phyloP scores from a whole-genome alignment of 92 coral and sea anemone species.

The Plumapathes pennacea region DNA sequence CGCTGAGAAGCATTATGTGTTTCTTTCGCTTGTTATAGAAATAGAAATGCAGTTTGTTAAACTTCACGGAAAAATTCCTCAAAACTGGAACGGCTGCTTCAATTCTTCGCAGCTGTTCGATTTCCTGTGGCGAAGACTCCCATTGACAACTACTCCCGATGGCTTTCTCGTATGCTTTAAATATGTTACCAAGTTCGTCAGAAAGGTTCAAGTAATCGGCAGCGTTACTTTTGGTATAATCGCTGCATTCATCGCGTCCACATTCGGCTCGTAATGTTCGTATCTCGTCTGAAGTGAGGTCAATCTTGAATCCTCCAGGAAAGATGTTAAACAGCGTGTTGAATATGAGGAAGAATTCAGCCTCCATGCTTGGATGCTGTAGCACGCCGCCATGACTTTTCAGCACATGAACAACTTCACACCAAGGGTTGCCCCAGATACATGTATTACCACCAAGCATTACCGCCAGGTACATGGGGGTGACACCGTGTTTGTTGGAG shows the following conservation, averaged over 20 bases:
- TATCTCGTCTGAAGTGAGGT: slow-evolving; percentile 2
- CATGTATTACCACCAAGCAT: slow-evolving; percentile 7
- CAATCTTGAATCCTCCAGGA: background rate
- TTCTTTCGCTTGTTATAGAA: background rate
- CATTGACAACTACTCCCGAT: too few relatives aligned
- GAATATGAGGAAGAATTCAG: slow-evolving; percentile 29
- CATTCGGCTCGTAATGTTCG: background rate
- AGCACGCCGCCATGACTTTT: slow-evolving; percentile 12
- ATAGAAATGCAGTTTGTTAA: background rate
- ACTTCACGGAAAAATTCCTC: too few relatives aligned
- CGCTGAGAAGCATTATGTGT: background rate
- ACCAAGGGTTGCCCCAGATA: slow-evolving; percentile 33
- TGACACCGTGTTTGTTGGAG: slow-evolving; percentile 42
- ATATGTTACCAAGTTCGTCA: background rate
- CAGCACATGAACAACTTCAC: slow-evolving; percentile 29
- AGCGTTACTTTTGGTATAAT: background rate
- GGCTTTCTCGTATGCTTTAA: background rate
- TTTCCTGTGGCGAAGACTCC: background rate
- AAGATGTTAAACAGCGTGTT: slow-evolving; percentile 6
- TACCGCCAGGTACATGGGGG: slow-evolving; percentile 57
- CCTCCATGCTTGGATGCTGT: slow-evolving; percentile 25
- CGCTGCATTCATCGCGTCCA: background rate
- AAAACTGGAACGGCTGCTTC: background rate
- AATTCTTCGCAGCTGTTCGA: background rate
- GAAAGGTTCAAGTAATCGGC: background rate